phyloP scores from a whole-genome alignment of 1,140 invertebrate species.

The Pristionchus pacificus region DNA sequence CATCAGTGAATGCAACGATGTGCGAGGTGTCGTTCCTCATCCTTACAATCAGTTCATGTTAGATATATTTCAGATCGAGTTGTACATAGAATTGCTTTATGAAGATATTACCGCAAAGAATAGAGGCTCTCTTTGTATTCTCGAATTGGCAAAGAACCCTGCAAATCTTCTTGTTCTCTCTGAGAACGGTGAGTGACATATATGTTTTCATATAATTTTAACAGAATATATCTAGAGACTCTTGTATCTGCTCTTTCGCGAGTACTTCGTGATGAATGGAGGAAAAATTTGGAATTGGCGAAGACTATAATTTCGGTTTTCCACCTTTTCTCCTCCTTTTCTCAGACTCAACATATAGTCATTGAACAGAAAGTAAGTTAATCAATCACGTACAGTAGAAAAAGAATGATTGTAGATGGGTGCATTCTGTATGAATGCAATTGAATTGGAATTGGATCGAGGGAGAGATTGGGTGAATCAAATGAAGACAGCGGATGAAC shows the following conservation, averaged over 20 bases:
- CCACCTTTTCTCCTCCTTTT: conserved; percentile 94
- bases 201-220: conserved; percentile 9
- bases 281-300: conserved; percentile 86
- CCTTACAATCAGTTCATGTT: background rate
- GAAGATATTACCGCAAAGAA: conserved; percentile 85
- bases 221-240: conserved; percentile 70
- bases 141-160: conserved; percentile 82
- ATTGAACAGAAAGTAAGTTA: conserved; percentile 75
- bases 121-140: conserved; percentile 81
- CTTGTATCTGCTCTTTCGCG: conserved; percentile 86
- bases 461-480: conserved; percentile 90
- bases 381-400: conserved; percentile 3
- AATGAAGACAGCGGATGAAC: conserved; percentile 67
- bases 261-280: conserved; percentile 92
- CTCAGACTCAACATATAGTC: conserved; percentile 86
- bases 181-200: conserved; percentile 74
- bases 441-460: conserved; percentile 85
- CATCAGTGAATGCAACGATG: background rate
- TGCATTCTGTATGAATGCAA: conserved; percentile 88
- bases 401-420: conserved; percentile 69
- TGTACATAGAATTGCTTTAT: conserved; percentile 91
- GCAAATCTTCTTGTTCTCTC: conserved; percentile 88
- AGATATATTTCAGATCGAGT: conserved; percentile 64
- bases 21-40: conserved; percentile 1
- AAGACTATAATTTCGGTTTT: conserved; percentile 95